Conservation (phyloP, 1,140 invertebrate genomes). For the Pseudomyrmex gracilis region DNA sequence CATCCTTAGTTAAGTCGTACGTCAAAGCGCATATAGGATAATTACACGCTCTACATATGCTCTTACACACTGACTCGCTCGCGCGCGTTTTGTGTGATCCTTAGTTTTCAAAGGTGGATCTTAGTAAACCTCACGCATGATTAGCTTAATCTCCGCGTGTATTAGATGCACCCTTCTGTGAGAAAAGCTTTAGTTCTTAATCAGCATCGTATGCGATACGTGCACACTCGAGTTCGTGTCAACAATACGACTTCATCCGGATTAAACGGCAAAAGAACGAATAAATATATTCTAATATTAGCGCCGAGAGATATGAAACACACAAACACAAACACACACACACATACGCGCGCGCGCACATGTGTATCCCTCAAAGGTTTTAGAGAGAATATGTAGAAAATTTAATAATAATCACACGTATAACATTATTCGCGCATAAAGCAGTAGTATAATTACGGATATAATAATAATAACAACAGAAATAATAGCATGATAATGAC, state of each 20-base stretch:
- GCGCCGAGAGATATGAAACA: no score
- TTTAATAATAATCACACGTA: not conserved
- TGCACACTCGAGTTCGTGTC: not conserved
- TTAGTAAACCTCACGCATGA: slow-evolving; percentile 39
- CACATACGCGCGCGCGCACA: no score
- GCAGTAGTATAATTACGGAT: not conserved
- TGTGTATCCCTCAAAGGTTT: not conserved
- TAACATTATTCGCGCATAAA: not conserved
- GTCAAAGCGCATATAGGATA: slow-evolving; percentile 65
- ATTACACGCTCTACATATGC: slow-evolving; percentile 66
- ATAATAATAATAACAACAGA: slow-evolving; percentile 22
- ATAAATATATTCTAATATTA: slow-evolving; percentile 24
- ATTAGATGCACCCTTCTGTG: slow-evolving; percentile 16
- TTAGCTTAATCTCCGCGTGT: slow-evolving; percentile 40
- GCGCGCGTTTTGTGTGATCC: slow-evolving; percentile 54
- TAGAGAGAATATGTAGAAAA: not conserved
- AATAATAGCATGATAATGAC: slow-evolving; percentile 21
- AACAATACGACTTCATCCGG: not conserved
- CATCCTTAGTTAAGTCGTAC: slow-evolving; percentile 51
- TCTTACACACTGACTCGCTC: slow-evolving; percentile 41
- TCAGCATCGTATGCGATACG: not conserved
- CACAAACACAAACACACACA: not conserved
- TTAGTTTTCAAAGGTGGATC: slow-evolving; percentile 53
- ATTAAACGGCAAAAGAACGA: slow-evolving; percentile 1
- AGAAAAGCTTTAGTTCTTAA: slow-evolving; percentile 15